Evolutionary conservation across 92 coral and sea anemone genomes (phyloP).

Genomic region (Palythoa grandis): DNA sequence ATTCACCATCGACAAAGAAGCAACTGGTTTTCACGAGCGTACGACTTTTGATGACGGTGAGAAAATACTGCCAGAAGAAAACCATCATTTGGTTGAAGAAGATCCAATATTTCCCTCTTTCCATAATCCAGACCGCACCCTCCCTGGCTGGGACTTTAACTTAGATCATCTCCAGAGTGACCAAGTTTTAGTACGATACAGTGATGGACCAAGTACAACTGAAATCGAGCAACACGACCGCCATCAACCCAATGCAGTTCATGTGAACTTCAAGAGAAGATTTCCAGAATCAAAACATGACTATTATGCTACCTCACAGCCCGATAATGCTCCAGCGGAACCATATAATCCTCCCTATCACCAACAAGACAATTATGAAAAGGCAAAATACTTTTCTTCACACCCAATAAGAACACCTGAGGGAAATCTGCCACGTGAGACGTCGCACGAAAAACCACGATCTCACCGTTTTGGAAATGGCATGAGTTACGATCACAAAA

Average conservation of each 20-base stretch:
- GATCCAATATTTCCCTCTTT: not conserved
- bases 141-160: conserved; percentile 34
- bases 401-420: not conserved
- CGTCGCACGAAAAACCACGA: not conserved
- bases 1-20: not conserved
- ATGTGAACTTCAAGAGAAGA: not conserved
- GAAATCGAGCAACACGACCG: not conserved
- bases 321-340: not conserved
- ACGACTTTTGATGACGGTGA: not conserved
- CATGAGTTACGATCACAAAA: not conserved
- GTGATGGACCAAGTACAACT: not conserved
- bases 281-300: not conserved
- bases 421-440: not conserved
- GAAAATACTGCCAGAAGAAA: not conserved
- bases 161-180: conserved; percentile 18
- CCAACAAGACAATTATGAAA: not conserved
- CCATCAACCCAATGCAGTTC: not conserved
- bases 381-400: not conserved
- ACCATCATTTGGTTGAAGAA: not conserved
- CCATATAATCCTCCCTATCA: not conserved
- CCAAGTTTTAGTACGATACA: not conserved
- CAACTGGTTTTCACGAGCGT: not conserved
- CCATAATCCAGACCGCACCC: conserved; percentile 34
- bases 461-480: not conserved
- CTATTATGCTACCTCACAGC: not conserved